Evolutionary conservation across 1,140 invertebrate species (phyloP).

Genomic region (Drosophila micromelanica): DNA sequence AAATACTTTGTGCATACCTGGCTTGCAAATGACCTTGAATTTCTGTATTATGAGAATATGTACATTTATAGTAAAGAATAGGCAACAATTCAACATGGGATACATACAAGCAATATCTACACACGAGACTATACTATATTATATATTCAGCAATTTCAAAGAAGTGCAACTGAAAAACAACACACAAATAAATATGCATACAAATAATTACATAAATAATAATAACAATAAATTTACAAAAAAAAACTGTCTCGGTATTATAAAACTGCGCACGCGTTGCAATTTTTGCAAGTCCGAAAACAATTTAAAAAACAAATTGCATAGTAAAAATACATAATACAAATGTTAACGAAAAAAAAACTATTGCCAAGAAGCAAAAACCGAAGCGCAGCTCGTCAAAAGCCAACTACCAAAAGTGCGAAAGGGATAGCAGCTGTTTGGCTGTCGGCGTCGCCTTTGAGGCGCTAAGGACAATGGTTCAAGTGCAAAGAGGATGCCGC

Average conservation of each 20-base stretch:
- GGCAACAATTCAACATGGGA: not conserved
- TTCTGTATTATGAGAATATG: slow-evolving; percentile 10
- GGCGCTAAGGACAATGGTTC: slow-evolving; percentile 80
- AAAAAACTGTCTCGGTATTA: slow-evolving; percentile 28
- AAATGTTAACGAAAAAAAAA: slow-evolving; percentile 21
- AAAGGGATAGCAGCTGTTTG: slow-evolving; percentile 61
- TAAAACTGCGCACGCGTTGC: slow-evolving; percentile 56
- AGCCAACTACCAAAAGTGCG: not conserved
- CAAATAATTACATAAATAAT: slow-evolving; percentile 38
- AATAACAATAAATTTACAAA: slow-evolving; percentile 26
- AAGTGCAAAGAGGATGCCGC: slow-evolving; percentile 82
- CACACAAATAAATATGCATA: not conserved
- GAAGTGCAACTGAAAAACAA: slow-evolving; percentile 32
- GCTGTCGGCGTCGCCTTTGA: slow-evolving; percentile 23
- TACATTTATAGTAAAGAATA: slow-evolving; percentile 4
- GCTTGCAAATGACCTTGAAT: slow-evolving; percentile 48
- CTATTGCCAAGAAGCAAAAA: slow-evolving; percentile 16
- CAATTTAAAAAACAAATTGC: slow-evolving; percentile 22
- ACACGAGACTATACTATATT: slow-evolving; percentile 26
- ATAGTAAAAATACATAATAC: slow-evolving; percentile 14
- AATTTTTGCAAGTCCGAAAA: slow-evolving; percentile 36
- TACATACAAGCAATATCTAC: not conserved
- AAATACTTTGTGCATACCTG: slow-evolving; percentile 9
- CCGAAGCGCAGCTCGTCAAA: slow-evolving; percentile 18
- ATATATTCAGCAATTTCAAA: slow-evolving; percentile 47